Base-by-base conservation (phyloP, 2,888 invertebrate genomes). In the Ochlodes sylvanus region DNA sequence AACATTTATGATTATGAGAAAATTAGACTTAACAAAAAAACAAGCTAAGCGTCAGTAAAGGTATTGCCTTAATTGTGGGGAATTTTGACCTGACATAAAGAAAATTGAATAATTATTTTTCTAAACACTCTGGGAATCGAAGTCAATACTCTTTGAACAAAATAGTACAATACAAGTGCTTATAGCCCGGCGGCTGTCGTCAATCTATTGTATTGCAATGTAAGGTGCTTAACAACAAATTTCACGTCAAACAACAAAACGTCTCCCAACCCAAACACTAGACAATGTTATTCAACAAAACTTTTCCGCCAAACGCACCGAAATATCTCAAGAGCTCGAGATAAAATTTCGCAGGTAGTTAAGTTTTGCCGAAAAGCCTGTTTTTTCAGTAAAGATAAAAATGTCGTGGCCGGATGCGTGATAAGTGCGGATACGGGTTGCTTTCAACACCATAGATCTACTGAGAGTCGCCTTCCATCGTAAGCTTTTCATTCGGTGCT, bases 371-470 rank as follows among this genome's bases (percentile, higher is more conserved):
- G 44, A 47, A 60, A n/a, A 47, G 52, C 62, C 52, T 62, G 63
- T 63, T 63, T 61, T 60, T 52, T 63, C 42, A 38, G 17, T 14
- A 14, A 19, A 62, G 63, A 63, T 63, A 52, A 63, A 62, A 62
- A 54, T 34, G 21, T 38, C 47, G 17, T 14, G 65, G 52, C 52
- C 60, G 52, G 61, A 47, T n/a, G 44, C 52, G 52, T 54, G 63
- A 71, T 65, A 64, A 65, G 54, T 41, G 58, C 64, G 70, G 68
- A 71, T 70, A 70, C 70, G 64, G 63, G 64, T 63, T 70, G 67
- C 69, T 71, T 69, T 65, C 56, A 63, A 47, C 61, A 55, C 56
- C 58, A 65, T 61, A 60, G 56, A 68, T 68, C 62, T 65, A 32
- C n/a, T 21, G 2, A 50, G 9, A 27, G 32, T 17, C 57, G 57